phyloP scores from a whole-genome alignment of 2,113 vertebrate species.

The Microtus pennsylvanicus region DNA sequence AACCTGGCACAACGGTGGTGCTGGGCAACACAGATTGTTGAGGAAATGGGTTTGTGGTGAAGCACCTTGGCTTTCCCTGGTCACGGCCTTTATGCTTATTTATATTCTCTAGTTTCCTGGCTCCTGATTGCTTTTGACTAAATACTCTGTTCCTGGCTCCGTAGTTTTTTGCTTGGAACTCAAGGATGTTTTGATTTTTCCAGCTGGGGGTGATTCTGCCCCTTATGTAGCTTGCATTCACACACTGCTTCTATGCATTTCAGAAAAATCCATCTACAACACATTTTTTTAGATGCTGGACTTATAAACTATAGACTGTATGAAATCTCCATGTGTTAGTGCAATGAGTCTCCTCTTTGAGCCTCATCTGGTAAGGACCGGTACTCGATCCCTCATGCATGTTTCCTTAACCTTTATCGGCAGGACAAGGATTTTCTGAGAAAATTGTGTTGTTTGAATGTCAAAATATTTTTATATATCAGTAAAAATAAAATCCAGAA shows the following conservation, averaged over 20 bases:
- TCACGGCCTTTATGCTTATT: not conserved
- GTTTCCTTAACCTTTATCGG: not conserved
- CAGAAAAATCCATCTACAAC: not conserved
- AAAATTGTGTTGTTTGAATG: not conserved
- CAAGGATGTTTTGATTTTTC: not conserved
- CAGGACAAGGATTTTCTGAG: not conserved
- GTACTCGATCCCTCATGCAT: not conserved
- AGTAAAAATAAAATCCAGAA: not conserved
- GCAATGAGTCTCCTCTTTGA: not conserved
- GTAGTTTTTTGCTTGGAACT: not conserved
- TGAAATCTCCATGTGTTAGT: not conserved
- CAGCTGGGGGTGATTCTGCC: not conserved
- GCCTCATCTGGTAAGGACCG: not conserved
- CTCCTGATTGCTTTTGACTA: not conserved
- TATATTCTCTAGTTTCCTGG: conserved; percentile 55
- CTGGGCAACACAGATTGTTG: not conserved
- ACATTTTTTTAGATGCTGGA: not conserved
- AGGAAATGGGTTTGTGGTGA: not conserved
- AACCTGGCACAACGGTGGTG: not conserved
- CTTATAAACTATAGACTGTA: not conserved
- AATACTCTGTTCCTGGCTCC: conserved; percentile 14
- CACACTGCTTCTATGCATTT: fast-evolving
- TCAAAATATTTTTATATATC: not conserved
- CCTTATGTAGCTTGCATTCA: not conserved
- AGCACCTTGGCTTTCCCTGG: not conserved